Evolutionary conservation across 2,797 vertebrate species (phyloP).

Genomic region (Mormyrops boulengeri): DNA sequence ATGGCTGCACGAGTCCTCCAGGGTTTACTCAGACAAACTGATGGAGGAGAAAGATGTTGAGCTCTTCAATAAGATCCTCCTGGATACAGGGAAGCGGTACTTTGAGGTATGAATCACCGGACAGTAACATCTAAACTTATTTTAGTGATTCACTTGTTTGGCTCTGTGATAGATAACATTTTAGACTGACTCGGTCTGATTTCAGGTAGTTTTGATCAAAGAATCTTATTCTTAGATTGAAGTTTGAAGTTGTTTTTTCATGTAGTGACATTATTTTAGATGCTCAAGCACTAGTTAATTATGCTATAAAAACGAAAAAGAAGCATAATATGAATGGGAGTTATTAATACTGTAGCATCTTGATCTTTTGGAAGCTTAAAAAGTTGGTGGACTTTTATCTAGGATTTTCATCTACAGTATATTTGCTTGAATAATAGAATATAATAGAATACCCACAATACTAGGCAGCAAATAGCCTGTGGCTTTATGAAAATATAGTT

Average conservation of each 20-base stretch:
- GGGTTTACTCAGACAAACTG: conserved; percentile 61
- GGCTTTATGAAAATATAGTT: background rate
- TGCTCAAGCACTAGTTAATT: background rate
- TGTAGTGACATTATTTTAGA: background rate
- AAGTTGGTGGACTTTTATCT: background rate
- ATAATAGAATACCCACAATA: background rate
- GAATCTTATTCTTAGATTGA: background rate
- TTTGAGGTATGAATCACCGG: conserved; percentile 51
- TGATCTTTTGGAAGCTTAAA: background rate
- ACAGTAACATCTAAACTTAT: background rate
- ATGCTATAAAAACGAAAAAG: background rate
- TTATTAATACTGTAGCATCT: background rate
- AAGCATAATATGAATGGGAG: background rate
- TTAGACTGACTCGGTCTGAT: background rate
- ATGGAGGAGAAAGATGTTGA: conserved; percentile 65
- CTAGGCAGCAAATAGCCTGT: background rate
- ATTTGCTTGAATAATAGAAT: background rate
- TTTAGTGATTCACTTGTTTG: background rate
- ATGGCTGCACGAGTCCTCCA: conserved; percentile 58
- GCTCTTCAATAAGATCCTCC: conserved; percentile 62
- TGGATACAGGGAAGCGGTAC: conserved; percentile 61
- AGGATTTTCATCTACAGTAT: background rate
- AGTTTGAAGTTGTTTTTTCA: background rate
- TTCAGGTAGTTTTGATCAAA: background rate
- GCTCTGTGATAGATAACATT: background rate